Percentiles rank a stretch among this genome's conserved stretches.
These are phyloP conservation scores for Rhabdornis inornatus DNA, from an alignment of 2,113 vertebrate species.

Conservation along the genomic window DNA sequence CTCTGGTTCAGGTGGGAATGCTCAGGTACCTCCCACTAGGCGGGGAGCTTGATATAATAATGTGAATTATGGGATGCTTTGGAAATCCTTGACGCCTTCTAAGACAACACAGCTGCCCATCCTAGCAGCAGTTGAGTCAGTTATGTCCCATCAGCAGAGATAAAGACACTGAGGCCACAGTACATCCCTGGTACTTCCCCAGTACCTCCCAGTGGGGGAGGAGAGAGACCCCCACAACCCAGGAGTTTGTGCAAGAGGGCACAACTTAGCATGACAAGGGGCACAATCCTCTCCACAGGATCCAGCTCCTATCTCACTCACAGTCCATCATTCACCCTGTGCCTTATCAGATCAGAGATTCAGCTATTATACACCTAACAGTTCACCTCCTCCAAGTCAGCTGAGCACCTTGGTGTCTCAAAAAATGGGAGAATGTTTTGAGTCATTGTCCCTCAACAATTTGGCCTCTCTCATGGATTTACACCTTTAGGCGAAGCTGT, in stretches of 20 bases:
- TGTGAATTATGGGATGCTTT: background rate
- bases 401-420: background rate
- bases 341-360: background rate
- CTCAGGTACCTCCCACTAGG: background rate
- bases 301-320: background rate
- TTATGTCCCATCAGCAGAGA: background rate
- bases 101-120: background rate
- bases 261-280: background rate
- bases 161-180: background rate
- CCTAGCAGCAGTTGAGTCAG: background rate
- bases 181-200: too few relatives aligned
- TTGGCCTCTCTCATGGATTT: background rate
- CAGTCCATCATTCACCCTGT: background rate
- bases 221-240: background rate
- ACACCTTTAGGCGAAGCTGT: background rate
- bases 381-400: background rate
- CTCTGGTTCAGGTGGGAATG: background rate
- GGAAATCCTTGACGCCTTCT: background rate
- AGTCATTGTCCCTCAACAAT: background rate
- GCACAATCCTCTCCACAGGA: background rate
- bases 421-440: background rate
- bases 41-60: rapidly evolving
- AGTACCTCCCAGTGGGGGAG: too few relatives aligned
- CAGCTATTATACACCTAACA: background rate
- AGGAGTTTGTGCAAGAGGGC: background rate